Evolutionary conservation across 2,797 vertebrate genomes (phyloP), one percentile per base, ranked within the genome.

Genomic region (Champsocephalus gunnari): DNA sequence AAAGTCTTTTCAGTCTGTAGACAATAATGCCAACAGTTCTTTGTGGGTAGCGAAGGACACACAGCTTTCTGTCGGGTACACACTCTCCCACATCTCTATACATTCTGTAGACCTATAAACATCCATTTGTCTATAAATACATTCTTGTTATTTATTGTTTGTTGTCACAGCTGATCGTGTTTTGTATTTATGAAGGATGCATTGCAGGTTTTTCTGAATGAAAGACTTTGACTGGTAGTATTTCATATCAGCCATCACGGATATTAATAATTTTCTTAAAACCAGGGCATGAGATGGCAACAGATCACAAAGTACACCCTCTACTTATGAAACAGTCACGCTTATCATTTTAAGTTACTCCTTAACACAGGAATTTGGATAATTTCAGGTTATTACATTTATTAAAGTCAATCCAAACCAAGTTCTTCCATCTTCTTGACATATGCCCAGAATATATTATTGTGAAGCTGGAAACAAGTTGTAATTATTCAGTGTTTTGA

Each of bases 21-120:
- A 87, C 77, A 82, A 85, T 66, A 21, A 63, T 14, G 57, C 68
- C 66, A 82, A 84, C 77, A 63, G 72, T 50, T 80, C 54, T 73
- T 54, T 32, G 34, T 16, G 51, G 77, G 58, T 58, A 74, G 47
- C 19, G 21, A 49, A 45, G 45, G 43, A 84, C 57, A 63, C 77
- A 66, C 56, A 50, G 21, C 2, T 21, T 21, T 21, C 21, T 21
- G 24, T 9, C 10, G 3, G 10, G 43, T 4, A 54, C 69, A 80
- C 65, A 75, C 61, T 49, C 41, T 55, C 49, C 53, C 28, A 61
- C 59, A 69, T 24, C 64, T 67, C 48, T 38, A 9, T 28, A 38
- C 48, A 60, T 41, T 9, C 17, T 51, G 49, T 34, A 16, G 56
- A 54, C 19, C 14, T 16, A 12, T 60, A 54, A n/a, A 57, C 34